Conservation (phyloP, 2,888 invertebrate genomes). For the Sicus ferrugineus region DNA sequence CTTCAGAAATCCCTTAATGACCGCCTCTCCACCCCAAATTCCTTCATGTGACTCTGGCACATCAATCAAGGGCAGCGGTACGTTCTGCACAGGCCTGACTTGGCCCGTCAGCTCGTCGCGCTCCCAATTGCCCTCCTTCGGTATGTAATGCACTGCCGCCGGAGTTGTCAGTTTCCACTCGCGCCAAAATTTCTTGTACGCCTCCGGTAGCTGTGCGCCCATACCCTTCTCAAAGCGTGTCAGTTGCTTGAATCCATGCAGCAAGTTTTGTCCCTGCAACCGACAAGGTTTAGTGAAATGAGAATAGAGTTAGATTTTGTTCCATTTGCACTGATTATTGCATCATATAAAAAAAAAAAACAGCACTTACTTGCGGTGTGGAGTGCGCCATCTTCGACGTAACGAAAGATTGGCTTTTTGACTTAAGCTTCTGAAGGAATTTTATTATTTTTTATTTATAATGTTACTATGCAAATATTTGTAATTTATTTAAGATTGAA, state of each 20-base stretch:
- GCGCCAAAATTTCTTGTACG: conserved; percentile 84
- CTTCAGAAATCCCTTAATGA: conserved; percentile 86
- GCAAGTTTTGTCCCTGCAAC: conserved; percentile 56
- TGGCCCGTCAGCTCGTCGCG: conserved; percentile 77
- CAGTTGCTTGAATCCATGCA: conserved; percentile 66
- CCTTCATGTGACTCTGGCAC: conserved; percentile 84
- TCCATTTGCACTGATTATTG: conserved; percentile 47
- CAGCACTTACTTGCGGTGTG: conserved; percentile 57
- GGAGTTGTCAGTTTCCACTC: conserved; percentile 80
- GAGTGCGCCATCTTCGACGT: conserved; percentile 56
- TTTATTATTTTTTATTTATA: conserved; percentile 20
- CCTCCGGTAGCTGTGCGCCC: conserved; percentile 76
- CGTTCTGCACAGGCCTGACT: conserved; percentile 77
- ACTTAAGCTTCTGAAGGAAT: not conserved
- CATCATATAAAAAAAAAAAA: conserved; percentile 50
- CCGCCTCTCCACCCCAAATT: conserved; percentile 96
- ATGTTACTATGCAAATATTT: conserved; percentile 24
- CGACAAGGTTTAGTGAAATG: not conserved
- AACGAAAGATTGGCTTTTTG: not conserved
- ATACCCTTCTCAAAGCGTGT: conserved; percentile 72
- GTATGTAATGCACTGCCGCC: conserved; percentile 74
- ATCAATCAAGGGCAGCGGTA: conserved; percentile 77
- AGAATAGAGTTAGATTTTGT: not conserved
- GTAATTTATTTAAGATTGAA: conserved; percentile 25
- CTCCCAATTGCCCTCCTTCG: conserved; percentile 77